Evolutionary conservation across 2,888 invertebrate genomes (phyloP), one percentile per base, ranked within the genome.

Genomic region (Nebria brevicollis): DNA sequence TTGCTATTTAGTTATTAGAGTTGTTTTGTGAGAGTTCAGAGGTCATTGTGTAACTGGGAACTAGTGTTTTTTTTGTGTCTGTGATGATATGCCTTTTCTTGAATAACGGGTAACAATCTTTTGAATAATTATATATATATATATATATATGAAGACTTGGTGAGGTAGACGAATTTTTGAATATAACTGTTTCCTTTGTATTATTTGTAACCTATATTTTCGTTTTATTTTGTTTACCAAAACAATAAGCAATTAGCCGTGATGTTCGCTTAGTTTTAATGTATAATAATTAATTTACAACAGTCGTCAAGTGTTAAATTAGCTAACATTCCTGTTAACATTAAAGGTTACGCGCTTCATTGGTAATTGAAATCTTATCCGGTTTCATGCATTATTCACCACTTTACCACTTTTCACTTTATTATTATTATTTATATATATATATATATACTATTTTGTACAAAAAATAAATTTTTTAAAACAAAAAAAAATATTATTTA

Each of bases 1-100:
- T 15, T 11, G 15, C 73, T 13, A 73, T 26, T 73, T 73, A 73
- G 42, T 20, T 20, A 20, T 20, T 20, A 42, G 41, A 11, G 41
- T 41, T 41, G 73, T 73, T 34, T 54, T 73, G 73, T 41, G 43
- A 43, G 42, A 41, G 73, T 26, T 73, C 73, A 73, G 7, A 73
- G 73, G 41, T 73, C 73, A 73, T 73, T 73, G 73, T 73, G 73
- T 73, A 73, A 73, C 26, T 73, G 73, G 73, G 73, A 73, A 73
- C 73, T 41, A 73, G 73, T 54, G 4, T 54, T 54, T 54, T 20
- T 54, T 8, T 54, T 54, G 4, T 54, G 54, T 54, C 54, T 7
- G 54, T 54, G 54, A 34, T 72, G 72, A 73, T 73, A 34, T 73
- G 43, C 8, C 54, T 54, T 3, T 73, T 73, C 73, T 34, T 72